A percentile compares a stretch with the other conserved stretches of the same genome.
These are phyloP conservation scores for Acanthopleura granulata DNA, from an alignment of 2,888 invertebrate genomes.

Conservation along the genomic window DNA sequence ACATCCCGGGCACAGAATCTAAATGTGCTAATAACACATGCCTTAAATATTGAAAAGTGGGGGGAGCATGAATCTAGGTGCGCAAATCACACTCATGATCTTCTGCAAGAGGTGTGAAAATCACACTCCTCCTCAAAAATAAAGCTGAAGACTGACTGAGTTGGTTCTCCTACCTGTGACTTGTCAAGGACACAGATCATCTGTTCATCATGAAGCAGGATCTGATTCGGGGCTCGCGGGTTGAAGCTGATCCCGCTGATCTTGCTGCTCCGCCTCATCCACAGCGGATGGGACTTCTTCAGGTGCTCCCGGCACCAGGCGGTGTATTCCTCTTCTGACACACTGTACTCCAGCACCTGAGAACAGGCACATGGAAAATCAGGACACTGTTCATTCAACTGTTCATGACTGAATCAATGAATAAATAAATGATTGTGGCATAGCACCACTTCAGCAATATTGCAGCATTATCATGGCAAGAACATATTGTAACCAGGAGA, in stretches of 20 bases:
- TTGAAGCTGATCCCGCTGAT: conserved; percentile 78
- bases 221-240: conserved; percentile 75
- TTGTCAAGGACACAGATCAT: conserved; percentile 77
- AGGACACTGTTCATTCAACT: neutral
- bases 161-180: conserved; percentile 71
- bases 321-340: conserved; percentile 77
- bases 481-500: no score
- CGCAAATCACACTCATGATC: no score
- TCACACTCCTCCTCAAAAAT: no score
- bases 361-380: no score
- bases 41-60: no score
- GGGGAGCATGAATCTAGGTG: no score
- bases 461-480: neutral
- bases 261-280: conserved; percentile 75
- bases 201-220: conserved; percentile 82
- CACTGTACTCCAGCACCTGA: conserved; percentile 83
- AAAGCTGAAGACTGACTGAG: no score
- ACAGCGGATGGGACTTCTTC: conserved; percentile 73
- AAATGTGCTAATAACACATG: no score
- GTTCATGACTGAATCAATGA: neutral
- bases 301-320: conserved; percentile 76
- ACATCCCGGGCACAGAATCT: no score
- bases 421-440: no score
- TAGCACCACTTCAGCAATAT: neutral
- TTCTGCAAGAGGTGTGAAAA: no score